Base-by-base conservation (phyloP, 1,140 invertebrate genomes). In the Harlomillsia oculata region DNA sequence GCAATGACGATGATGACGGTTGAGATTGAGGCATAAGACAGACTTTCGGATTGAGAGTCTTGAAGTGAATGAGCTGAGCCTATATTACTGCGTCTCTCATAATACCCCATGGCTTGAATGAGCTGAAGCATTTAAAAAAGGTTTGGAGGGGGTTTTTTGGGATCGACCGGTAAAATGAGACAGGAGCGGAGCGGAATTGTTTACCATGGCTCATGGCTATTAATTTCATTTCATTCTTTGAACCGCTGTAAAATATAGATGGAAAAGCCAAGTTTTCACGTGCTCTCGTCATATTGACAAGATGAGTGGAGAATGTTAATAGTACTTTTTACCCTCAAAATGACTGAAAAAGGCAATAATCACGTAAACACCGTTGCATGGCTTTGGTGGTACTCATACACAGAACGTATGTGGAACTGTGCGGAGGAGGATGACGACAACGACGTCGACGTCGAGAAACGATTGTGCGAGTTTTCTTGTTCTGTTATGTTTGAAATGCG, bases 211-310 rank as follows among this genome's bases (percentile, higher is more conserved):
- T 64, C 32, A 49, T 53, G 63, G 63, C 59, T 61, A 64, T 64
- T 61, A 64, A 64, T 64, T 64, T 64, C 59, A 61, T 61, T 59
- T 64, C 52, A 61, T 64, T 64, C 63, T 64, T 61, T 59, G 45
- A 64, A 61, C 59, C 20, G 50, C 41, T 37, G 45, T 61, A 56
- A 59, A 64, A 59, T 55, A 58, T 58, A 59, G 48, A 59, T 59
- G 56, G 49, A 40, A 61, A 61, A 59, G 59, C 59, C 53, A 26
- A 53, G 56, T 62, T 62, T 62, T 62, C 53, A 57, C 60, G 48
- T 49, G 23, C 53, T 26, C 48, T 41, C 36, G 48, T 54, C 56
- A 56, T 54, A 53, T 63, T 63, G 61, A 59, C 61, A 63, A 53
- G 61, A 59, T 56, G 53, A 56, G 56, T 34, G 52, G 53, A 48